Percentiles rank a stretch among this genome's conserved stretches.
Evolutionary conservation across 2,113 vertebrate species (phyloP).

Genomic region (Gavialis gangeticus): DNA sequence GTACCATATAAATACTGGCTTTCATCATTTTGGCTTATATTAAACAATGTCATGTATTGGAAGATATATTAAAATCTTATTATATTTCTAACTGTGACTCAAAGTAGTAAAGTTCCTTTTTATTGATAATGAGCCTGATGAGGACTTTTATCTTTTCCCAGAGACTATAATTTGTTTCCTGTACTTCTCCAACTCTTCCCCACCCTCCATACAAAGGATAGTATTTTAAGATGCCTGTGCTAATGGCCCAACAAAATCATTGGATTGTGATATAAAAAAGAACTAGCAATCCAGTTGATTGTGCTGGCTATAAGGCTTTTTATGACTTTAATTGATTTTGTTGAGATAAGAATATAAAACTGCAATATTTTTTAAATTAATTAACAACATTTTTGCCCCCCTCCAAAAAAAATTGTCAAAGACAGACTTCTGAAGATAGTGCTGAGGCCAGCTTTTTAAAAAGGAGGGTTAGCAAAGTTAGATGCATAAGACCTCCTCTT

Average conservation of each 20-base stretch:
- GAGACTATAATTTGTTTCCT: background rate
- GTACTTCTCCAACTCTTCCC: no score
- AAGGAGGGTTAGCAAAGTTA: background rate
- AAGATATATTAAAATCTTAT: background rate
- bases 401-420: background rate
- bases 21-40: background rate
- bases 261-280: background rate
- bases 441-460: background rate
- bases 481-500: no score
- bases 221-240: background rate
- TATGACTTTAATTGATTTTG: constrained; percentile 14
- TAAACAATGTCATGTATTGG: background rate
- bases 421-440: background rate
- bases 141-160: rapidly evolving
- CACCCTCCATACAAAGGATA: background rate
- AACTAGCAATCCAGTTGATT: background rate
- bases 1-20: background rate
- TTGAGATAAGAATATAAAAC: background rate
- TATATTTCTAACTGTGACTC: background rate
- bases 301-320: background rate
- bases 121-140: background rate
- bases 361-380: background rate
- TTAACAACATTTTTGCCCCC: background rate
- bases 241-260: background rate
- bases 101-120: background rate